Conservation (phyloP, 2,888 invertebrate species). For the Temnothorax unifasciatus region DNA sequence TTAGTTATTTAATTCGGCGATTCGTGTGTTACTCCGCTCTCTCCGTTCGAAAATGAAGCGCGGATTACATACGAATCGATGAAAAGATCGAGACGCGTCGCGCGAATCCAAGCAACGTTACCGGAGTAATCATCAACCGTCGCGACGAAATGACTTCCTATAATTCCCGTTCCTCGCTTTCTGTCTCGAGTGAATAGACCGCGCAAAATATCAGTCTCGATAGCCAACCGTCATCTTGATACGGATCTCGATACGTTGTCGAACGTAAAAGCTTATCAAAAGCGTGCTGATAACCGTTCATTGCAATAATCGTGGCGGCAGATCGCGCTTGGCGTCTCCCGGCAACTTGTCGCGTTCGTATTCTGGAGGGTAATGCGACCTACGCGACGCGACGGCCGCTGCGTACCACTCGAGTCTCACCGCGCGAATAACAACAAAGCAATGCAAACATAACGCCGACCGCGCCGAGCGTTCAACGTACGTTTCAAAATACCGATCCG, state of each 20-base stretch:
- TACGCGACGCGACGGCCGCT: background rate
- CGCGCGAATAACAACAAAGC: slow-evolving; percentile 11
- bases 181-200: background rate
- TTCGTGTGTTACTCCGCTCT: background rate
- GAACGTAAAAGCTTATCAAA: slow-evolving; percentile 5
- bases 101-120: background rate
- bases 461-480: background rate
- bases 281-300: background rate
- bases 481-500: background rate
- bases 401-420: background rate
- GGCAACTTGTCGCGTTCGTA: background rate
- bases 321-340: background rate
- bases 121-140: background rate
- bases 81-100: background rate
- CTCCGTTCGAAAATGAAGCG: background rate
- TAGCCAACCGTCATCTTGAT: background rate
- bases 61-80: background rate
- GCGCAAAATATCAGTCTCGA: background rate
- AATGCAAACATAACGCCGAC: background rate
- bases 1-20: background rate
- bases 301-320: background rate
- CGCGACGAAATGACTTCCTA: background rate
- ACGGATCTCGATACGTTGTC: background rate
- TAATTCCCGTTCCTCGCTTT: background rate
- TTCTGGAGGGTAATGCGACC: background rate